Conservation (phyloP, 2,888 invertebrate genomes). For the Heliconius sara region DNA sequence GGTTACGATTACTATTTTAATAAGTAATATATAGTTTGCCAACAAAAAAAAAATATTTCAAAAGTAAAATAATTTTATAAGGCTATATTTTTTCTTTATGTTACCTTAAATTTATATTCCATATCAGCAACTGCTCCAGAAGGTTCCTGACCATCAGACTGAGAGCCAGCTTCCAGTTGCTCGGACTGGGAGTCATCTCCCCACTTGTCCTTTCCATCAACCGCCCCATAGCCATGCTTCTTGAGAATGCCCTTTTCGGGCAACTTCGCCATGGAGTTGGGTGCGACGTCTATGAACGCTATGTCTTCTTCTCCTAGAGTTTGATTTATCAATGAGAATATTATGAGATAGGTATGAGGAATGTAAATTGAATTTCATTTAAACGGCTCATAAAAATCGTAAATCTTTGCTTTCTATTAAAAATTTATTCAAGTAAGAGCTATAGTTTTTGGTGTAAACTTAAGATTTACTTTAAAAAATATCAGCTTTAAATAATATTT, state of each 20-base stretch:
- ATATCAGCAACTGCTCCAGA: constrained; percentile 89
- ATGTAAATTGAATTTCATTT: not conserved
- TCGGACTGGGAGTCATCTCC: constrained; percentile 89
- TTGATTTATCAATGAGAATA: not conserved
- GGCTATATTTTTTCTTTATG: not conserved
- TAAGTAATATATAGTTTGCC: too few species aligned
- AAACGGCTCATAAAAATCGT: not conserved
- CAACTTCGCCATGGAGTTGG: constrained; percentile 89
- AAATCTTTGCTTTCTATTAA: not conserved
- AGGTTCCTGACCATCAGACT: constrained; percentile 88
- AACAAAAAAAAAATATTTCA: not conserved
- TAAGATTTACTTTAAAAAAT: too few species aligned
- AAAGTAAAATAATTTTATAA: not conserved
- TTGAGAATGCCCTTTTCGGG: constrained; percentile 97
- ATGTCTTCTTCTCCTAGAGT: constrained; percentile 90
- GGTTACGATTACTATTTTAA: too few species aligned
- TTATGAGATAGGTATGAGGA: not conserved
- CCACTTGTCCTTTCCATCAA: constrained; percentile 90
- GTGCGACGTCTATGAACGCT: constrained; percentile 91
- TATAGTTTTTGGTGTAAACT: too few species aligned
- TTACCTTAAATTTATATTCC: constrained; percentile 92
- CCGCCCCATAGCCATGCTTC: constrained; percentile 92
- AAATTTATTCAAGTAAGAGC: not conserved
- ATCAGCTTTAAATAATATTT: too few species aligned
- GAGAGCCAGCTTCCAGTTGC: constrained; percentile 87